Evolutionary conservation across 2,113 vertebrate species (phyloP), one percentile per base, ranked within the genome.

Genomic region (Myrmecophaga tridactyla): DNA sequence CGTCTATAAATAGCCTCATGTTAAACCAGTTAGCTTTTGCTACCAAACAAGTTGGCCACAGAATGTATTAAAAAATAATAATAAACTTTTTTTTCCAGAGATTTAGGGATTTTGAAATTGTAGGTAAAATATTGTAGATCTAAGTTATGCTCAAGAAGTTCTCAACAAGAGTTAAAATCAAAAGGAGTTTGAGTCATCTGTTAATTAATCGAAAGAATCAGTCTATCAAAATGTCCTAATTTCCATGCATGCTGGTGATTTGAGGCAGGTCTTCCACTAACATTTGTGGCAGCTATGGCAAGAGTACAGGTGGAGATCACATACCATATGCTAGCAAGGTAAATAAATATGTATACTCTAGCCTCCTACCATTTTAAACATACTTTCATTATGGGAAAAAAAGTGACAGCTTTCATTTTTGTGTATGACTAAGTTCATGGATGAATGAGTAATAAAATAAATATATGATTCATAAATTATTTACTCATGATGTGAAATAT

Each of bases 31-130:
- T 39, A 83, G 31, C 25, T 73, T 84, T 94, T 89, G 46, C 69
- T 46, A 92, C 62, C 62, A 87, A 87, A 63, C 70, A 36, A 92
- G 39, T 65, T 65, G 92, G 82, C 56, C 84, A 92, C 12, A 83
- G 69, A 70, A 90, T 76, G 15, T 41, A 36, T 80, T 60, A 51
- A 69, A 85, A 41, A 53, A 82, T 43, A 60, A 75, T 48, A n/a
- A 81, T 27, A 96, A 60, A 63, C 46, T 3, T 41, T 77, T 48
- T 43, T 65, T 48, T 53, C 41, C 6, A 34, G 39, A 88, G 92
- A 72, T 77, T 91, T 92, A 51, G 15, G 7, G 14, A 92, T 60
- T 73, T 65, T 85, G 78, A 80, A 88, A 73, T 51, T 65, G 6
- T 17, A 51, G 34, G 65, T 58, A 80, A 67, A 29, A 65, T 6